Evolutionary conservation across 2,113 vertebrate genomes (phyloP), one percentile per base, ranked within the genome.

Genomic region (Zosterops japonicus): DNA sequence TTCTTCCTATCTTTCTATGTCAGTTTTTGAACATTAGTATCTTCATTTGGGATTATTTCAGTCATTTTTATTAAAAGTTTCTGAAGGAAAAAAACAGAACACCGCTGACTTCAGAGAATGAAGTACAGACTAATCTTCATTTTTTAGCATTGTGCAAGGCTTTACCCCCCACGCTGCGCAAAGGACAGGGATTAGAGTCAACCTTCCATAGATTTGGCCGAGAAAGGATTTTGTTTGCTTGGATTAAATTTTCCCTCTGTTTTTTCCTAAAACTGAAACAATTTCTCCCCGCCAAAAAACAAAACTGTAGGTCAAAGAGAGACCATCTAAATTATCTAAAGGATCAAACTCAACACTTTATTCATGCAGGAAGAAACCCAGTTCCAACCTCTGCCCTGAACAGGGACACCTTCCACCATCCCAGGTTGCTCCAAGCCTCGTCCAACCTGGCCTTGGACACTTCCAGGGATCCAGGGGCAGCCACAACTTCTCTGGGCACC

Each of bases 391-490:
- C 6, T 46, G 12, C 41, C 21, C 10, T 10, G 14, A 21, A 22
- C 20, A 47, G 14, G 61, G 39, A 18, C 24, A 53, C 4, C 6
- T 89, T 6, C 55, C 47, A 27, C 53, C 6, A 0, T 9, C 21
- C 39, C 47, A 61, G 24, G 6, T 0, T 12, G 7, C 25, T 46
- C 70, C 55, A 29, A 76, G 17, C 39, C 4, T 20, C 0, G 0
- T 29, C n/a, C 53, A 41, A 0, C n/a, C n/a, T 29, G 33, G 9
- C n/a, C 70, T 41, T 61, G 70, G 8, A 2, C 46, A 41, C 2
- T 25, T 12, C 33, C 53, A 67, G 46, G 53, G 61, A n/a, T 39
- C 41, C 41, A 80, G 46, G 46, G 11, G 21, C 33, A 41, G 6
- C 69, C 61, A 53, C 61, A 82, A n/a, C 33, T n/a, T 18, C 61